Evolutionary conservation across 2,113 vertebrate species (phyloP).

Genomic region (Castor canadensis): DNA sequence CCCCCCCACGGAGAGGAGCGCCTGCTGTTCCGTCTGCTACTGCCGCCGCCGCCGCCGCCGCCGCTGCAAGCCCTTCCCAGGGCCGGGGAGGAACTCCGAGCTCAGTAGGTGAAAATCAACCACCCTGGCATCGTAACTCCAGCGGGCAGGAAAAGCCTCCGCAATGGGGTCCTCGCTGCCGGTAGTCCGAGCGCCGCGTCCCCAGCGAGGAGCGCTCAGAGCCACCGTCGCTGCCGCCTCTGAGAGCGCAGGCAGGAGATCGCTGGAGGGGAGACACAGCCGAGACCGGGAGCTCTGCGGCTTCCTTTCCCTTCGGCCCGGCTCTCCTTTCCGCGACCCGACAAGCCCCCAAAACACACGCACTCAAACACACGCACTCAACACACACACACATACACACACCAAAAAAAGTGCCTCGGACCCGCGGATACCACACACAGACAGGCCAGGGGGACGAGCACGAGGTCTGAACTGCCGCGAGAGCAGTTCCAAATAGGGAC

Average conservation of each 20-base stretch:
- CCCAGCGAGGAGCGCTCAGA: constrained; percentile 1
- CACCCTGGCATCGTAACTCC: constrained; percentile 65
- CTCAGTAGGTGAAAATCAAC: constrained; percentile 58
- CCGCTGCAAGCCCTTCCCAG: constrained; percentile 57
- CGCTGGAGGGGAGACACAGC: constrained; percentile 50
- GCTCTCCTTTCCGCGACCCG: constrained; percentile 44
- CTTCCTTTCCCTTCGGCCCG: constrained; percentile 52
- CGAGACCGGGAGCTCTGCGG: constrained; percentile 56
- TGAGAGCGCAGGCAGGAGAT: constrained; percentile 53
- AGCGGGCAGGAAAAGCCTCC: constrained; percentile 22
- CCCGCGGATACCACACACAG: constrained; percentile 90
- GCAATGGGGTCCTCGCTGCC: constrained; percentile 44
- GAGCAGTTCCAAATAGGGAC: constrained; percentile 86
- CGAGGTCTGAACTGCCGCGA: constrained; percentile 90
- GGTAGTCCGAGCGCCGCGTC: constrained; percentile 25
- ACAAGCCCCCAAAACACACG: constrained; percentile 43
- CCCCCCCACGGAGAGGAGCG: constrained; percentile 68
- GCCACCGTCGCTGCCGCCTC: constrained; percentile 3
- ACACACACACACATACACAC: background rate
- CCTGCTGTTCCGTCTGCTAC: constrained; percentile 70
- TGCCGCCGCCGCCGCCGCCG: constrained; percentile 42
- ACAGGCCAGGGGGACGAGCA: constrained; percentile 82
- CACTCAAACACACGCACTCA: background rate
- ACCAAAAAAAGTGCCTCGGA: constrained; percentile 72
- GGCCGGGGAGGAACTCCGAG: constrained; percentile 62